Evolutionary conservation across 92 coral and sea anemone species (phyloP).

Genomic region (Virgularia gustaviana): DNA sequence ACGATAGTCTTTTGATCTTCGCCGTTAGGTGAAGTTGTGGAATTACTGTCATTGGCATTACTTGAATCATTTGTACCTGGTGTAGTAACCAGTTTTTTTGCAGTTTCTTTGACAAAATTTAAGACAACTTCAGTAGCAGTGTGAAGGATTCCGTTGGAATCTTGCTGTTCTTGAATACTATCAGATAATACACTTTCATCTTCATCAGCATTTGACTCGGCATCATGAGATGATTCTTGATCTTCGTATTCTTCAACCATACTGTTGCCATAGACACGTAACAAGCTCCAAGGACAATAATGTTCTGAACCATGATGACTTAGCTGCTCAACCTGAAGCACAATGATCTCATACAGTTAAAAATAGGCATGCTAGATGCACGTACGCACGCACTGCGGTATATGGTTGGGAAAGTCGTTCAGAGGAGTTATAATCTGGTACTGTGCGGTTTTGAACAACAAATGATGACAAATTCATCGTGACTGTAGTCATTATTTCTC

Average conservation of each 20-base stretch:
- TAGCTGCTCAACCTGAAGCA: constrained; percentile 83
- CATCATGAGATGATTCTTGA: constrained; percentile 81
- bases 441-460: too few relatives aligned
- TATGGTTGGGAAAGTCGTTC: neutral
- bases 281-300: constrained; percentile 90
- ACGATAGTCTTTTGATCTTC: constrained; percentile 28
- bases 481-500: too few relatives aligned
- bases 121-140: constrained; percentile 85
- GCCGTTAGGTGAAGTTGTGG: neutral
- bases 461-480: too few relatives aligned
- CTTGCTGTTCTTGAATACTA: neutral
- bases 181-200: constrained; percentile 18
- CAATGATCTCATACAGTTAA: neutral
- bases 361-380: neutral
- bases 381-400: neutral
- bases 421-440: too few relatives aligned
- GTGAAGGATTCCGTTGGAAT: constrained; percentile 52
- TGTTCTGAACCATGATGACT: constrained; percentile 97
- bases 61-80: neutral
- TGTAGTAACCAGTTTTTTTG: constrained; percentile 61
- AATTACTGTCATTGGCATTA: neutral
- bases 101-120: constrained; percentile 74
- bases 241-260: constrained; percentile 98
- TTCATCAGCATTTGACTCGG: constrained; percentile 27
- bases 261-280: constrained; percentile 85